These are phyloP conservation scores for Ephydatia muelleri DNA, from an alignment of 37 sponge, comb jelly and placozoan genomes.

Conservation along the genomic window DNA sequence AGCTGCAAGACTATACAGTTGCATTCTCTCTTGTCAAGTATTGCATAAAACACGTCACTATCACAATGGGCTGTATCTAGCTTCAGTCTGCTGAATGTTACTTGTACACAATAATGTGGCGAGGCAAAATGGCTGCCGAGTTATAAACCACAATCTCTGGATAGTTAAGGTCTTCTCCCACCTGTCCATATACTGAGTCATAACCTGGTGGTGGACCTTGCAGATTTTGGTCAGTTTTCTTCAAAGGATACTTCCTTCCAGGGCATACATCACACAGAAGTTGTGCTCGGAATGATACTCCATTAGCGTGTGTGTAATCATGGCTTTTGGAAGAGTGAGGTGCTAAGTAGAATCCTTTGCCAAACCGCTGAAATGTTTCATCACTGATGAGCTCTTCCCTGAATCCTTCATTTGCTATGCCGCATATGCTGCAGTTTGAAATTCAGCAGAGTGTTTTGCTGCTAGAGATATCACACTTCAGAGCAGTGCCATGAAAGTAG, in stretches of 20 bases:
- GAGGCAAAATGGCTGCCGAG: slow-evolving; percentile 54
- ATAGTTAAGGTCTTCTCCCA: slow-evolving; percentile 54
- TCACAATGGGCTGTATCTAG: too few species aligned
- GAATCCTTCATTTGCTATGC: too few species aligned
- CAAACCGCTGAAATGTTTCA: slow-evolving; percentile 57
- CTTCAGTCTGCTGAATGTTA: too few species aligned
- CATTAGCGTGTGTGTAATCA: slow-evolving; percentile 69
- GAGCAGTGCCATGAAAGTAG: slow-evolving; percentile 78
- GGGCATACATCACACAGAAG: too few species aligned
- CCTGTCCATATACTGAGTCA: slow-evolving; percentile 61
- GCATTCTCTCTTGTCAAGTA: slow-evolving; percentile 41
- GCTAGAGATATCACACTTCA: slow-evolving; percentile 54
- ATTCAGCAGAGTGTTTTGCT: slow-evolving; percentile 39
- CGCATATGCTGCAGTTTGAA: slow-evolving; percentile 62
- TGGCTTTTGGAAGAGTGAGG: slow-evolving; percentile 82
- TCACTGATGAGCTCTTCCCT: slow-evolving; percentile 36
- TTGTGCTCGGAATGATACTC: slow-evolving; percentile 62
- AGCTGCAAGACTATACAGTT: too few species aligned
- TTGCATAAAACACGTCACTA: slow-evolving; percentile 45
- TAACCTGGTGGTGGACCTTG: slow-evolving; percentile 61
- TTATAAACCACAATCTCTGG: slow-evolving; percentile 72
- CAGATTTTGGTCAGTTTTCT: slow-evolving; percentile 31
- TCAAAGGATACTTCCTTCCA: slow-evolving; percentile 49
- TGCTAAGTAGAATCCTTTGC: slow-evolving; percentile 78
- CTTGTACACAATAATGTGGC: slow-evolving; percentile 67